Evolutionary conservation across 2,797 vertebrate genomes (phyloP).

Genomic region (Sebastes goodei): DNA sequence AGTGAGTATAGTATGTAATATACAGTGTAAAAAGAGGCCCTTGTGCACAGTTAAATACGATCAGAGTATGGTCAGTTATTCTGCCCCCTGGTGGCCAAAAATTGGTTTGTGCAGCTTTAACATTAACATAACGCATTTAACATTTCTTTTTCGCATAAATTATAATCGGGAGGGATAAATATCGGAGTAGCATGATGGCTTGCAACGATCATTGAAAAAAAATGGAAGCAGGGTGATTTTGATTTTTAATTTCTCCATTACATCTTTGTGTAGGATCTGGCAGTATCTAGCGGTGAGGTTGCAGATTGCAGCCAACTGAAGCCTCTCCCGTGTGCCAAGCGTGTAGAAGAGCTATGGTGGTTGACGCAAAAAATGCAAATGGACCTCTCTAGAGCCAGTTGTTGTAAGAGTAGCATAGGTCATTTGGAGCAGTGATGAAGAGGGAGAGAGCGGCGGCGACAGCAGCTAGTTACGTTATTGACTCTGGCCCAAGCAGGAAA

Average conservation of each 20-base stretch:
- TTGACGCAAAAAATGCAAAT: too few species aligned
- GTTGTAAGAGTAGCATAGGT: too few species aligned
- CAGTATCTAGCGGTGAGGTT: accelerated
- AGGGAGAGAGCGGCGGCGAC: too few species aligned
- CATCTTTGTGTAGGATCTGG: not conserved
- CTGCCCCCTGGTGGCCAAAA: not conserved
- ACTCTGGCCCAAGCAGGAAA: too few species aligned
- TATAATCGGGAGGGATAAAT: not conserved
- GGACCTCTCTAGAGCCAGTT: too few species aligned
- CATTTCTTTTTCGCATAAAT: not conserved
- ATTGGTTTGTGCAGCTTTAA: not conserved
- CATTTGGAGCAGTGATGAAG: too few species aligned
- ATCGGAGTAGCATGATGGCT: too few species aligned
- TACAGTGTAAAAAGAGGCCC: not conserved
- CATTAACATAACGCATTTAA: not conserved
- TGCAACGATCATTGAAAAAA: too few species aligned
- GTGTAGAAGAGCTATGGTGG: too few species aligned
- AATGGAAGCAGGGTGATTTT: accelerated
- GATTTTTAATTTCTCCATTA: not conserved
- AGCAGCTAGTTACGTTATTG: too few species aligned
- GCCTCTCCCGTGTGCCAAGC: too few species aligned
- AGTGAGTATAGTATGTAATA: not conserved
- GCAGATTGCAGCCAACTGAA: too few species aligned
- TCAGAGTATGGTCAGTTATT: not conserved
- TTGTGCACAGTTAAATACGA: not conserved